Base-by-base conservation (phyloP, 1,140 invertebrate genomes). In the Watersipora subatra region DNA sequence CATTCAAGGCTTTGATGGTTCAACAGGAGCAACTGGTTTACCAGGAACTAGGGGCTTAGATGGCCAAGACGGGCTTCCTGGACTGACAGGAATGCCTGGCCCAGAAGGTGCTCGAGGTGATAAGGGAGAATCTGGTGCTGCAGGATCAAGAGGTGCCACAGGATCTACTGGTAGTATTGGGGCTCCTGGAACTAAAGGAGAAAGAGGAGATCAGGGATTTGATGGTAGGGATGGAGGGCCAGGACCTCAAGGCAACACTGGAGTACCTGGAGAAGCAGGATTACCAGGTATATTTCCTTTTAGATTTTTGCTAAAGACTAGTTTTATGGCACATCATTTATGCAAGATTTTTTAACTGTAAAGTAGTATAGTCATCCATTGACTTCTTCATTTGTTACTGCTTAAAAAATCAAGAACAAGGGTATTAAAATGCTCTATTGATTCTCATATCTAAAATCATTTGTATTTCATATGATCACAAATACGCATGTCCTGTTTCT, bases 181-280 rank as follows among this genome's bases (percentile, higher is more conserved):
- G 19, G 19, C 26, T 27, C 46, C 28, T 26, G 64, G 59, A 28
- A n/a, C 28, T 1, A 28, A n/a, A n/a, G 27, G 27, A 1, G 1
- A n/a, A n/a, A 28, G 19, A 28, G 67, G 66, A 59, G 26, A n/a
- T 28, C 22, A 19, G 26, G 64, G 64, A 20, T 12, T 15, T 20
- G 2, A 29, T 17, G 67, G 64, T 7, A 17, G 7, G 20, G n/a
- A 17, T 61, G 63, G 66, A n/a, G 25, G 57, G 1, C 19, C 28
- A 62, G 64, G 66, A 2, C 25, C 24, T 24, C 28, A n/a, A 20
- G 66, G 67, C 17, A 28, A 55, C 2, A 2, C 25, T n/a, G 68
- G 68, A 57, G 26, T 25, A 66, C 26, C n/a, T 1, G 68, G 68
- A 26, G 58, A 25, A 12, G 63, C 22, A 2, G 68, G 67, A 30